Evolutionary conservation across 2,113 vertebrate genomes (phyloP).

Genomic region (Ivindomyrus marchei): DNA sequence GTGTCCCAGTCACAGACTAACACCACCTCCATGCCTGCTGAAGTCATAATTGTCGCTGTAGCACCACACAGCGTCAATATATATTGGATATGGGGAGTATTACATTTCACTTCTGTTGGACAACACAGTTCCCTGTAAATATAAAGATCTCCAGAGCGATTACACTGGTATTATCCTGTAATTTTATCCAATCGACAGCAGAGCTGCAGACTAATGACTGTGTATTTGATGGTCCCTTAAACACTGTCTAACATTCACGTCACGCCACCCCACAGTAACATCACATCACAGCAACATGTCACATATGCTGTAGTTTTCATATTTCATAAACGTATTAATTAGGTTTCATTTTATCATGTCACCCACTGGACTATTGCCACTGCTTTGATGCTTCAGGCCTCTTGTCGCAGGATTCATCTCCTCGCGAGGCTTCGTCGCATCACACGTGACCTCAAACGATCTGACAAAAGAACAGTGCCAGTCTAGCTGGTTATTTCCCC

Average conservation of each 20-base stretch:
- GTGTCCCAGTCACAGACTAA: background rate
- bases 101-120: slow-evolving; percentile 34
- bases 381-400: background rate
- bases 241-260: background rate
- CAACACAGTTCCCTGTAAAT: slow-evolving; percentile 29
- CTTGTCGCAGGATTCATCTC: background rate
- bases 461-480: background rate
- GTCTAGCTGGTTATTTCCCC: background rate
- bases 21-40: slow-evolving; percentile 12
- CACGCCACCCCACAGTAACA: background rate
- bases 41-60: slow-evolving; percentile 16
- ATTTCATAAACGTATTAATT: background rate
- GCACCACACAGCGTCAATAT: slow-evolving; percentile 20
- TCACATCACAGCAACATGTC: background rate
- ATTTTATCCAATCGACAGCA: slow-evolving; percentile 25
- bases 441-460: background rate
- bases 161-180: slow-evolving; percentile 17
- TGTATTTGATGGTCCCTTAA: slow-evolving; percentile 9
- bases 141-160: slow-evolving; percentile 23
- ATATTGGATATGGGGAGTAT: slow-evolving; percentile 25
- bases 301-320: background rate
- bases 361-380: background rate
- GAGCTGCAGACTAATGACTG: slow-evolving; percentile 6
- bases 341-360: background rate
- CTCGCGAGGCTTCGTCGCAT: background rate